These are phyloP conservation scores for Coturnix japonica DNA, from an alignment of 2,113 vertebrate species.

Conservation along the genomic window DNA sequence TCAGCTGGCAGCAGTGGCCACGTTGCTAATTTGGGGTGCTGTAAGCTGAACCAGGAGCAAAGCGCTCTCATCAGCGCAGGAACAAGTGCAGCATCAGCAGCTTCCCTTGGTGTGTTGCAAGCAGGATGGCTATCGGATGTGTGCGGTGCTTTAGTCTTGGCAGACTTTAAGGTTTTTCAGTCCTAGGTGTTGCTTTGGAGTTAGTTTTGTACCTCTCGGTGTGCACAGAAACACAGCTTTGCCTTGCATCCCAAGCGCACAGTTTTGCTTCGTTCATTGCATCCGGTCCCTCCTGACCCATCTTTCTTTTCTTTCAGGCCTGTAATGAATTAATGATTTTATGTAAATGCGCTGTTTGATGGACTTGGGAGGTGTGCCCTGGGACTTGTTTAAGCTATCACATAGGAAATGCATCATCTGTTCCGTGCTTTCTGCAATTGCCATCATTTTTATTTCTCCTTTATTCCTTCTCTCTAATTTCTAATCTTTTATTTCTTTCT, in stretches of 20 bases:
- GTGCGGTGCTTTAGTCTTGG: not conserved
- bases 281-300: not conserved
- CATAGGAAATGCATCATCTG: constrained; percentile 55
- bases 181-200: not conserved
- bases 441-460: not conserved
- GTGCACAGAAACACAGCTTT: not conserved
- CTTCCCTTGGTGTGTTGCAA: not conserved
- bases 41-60: not conserved
- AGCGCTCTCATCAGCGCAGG: not conserved
- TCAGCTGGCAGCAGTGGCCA: not conserved
- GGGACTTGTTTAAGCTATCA: constrained; percentile 57
- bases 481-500: not conserved
- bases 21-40: not conserved
- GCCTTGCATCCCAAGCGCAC: not conserved
- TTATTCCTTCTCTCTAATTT: constrained; percentile 1
- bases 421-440: constrained; percentile 13
- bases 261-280: constrained; percentile 28
- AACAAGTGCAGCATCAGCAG: not conserved
- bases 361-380: constrained; percentile 31
- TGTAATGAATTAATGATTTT: constrained; percentile 71
- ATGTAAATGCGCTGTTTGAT: constrained; percentile 61
- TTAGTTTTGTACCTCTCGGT: fast-evolving
- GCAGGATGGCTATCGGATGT: fast-evolving
- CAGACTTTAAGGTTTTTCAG: not conserved
- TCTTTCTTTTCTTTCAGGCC: not conserved